Base-by-base conservation (phyloP, 2,888 invertebrate species). In the Ecliptopera silaceata region DNA sequence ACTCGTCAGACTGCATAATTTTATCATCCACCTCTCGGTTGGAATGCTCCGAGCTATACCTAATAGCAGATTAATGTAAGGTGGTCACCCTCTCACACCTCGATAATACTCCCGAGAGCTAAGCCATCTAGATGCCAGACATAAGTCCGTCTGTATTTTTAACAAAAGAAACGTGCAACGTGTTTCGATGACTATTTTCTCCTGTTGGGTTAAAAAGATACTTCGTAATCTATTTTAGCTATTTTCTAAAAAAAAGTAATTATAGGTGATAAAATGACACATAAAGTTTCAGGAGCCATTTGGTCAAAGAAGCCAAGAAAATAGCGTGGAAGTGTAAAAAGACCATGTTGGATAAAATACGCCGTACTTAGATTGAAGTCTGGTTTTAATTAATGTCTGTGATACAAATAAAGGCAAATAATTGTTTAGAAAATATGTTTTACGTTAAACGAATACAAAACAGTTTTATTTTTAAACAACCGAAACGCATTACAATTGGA, bases 61-160 rank as follows among this genome's bases (percentile, higher is more conserved):
- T 36, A 36, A 15, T 48, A 29, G 31, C 45, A 46, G 61, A 62
- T 62, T 61, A 64, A 62, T 66, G 50, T 47, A 32, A 53, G 51
- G 51, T 52, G 57, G 61, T 58, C 51, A 56, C 55, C 48, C 55
- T 56, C 60, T 61, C 57, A 55, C 60, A 61, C 59, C 54, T 57
- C 51, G 36, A 48, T 61, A 41, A 22, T 29, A 46, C 39, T 49
- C 60, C 60, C 53, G 47, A 29, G 61, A 58, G 58, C 59, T 66
- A 59, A 64, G 56, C 36, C 39, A 61, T 55, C 47, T 43, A 56
- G 26, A 55, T 56, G 32, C 42, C 52, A 57, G 52, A 62, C 60
- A 47, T 59, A 49, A 55, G 46, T 65, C 51, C 53, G 63, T 59
- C 57, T 65, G 57, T 64, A 43, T 56, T n/a, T 58, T 56, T 56